These are phyloP conservation scores for Meleagris gallopavo DNA, from an alignment of 2,113 vertebrate genomes.

Conservation along the genomic window DNA sequence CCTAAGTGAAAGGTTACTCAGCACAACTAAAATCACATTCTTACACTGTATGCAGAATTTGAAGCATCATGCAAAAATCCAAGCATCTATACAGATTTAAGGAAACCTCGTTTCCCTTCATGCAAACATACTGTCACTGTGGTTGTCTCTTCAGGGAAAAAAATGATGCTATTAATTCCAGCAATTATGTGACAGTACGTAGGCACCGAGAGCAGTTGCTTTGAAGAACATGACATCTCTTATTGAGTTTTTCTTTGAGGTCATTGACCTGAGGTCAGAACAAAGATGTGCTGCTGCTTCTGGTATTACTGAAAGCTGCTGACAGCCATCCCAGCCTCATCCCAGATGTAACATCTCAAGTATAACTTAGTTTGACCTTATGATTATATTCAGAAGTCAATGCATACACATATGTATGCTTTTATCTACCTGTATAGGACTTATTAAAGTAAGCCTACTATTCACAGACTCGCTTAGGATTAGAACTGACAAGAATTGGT, in stretches of 20 bases:
- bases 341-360: neutral
- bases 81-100: neutral
- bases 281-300: neutral
- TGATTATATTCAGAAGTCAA: neutral
- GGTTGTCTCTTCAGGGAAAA: neutral
- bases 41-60: neutral
- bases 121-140: neutral
- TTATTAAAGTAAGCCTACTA: neutral
- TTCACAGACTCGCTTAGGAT: neutral
- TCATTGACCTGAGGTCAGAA: neutral
- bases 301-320: neutral
- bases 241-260: neutral
- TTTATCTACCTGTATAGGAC: neutral
- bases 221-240: neutral
- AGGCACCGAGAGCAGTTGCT: neutral
- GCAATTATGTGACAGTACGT: rapidly evolving
- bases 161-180: neutral
- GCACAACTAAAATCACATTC: rapidly evolving
- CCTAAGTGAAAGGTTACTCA: neutral
- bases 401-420: neutral
- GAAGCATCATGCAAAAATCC: neutral
- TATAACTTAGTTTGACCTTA: neutral
- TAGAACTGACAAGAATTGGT: neutral
- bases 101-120: neutral
- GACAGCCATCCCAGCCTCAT: neutral